Percentiles rank a stretch among this genome's conserved stretches.
These are phyloP conservation scores for Drosophila micromelanica DNA, from an alignment of 1,140 invertebrate species.

Conservation along the genomic window DNA sequence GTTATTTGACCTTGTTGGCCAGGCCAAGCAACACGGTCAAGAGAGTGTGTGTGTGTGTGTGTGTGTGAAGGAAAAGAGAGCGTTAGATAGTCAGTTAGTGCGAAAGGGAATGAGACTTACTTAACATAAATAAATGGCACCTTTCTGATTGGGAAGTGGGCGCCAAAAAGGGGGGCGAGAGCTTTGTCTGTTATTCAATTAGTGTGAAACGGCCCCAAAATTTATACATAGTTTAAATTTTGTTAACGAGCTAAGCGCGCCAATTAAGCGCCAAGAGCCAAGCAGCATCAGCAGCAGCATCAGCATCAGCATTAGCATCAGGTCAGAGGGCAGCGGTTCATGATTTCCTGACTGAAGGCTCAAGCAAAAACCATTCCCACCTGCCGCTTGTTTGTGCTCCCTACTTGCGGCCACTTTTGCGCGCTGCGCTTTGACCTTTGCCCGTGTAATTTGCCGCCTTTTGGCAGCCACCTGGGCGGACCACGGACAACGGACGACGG, in stretches of 20 bases:
- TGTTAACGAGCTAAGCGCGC: constrained; percentile 80
- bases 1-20: constrained; percentile 17
- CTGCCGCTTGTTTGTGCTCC: constrained; percentile 13
- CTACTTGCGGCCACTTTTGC: constrained; percentile 54
- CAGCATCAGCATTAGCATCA: constrained; percentile 10
- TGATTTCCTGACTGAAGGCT: constrained; percentile 1
- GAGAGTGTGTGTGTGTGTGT: neutral
- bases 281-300: constrained; percentile 11
- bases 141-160: neutral
- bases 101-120: constrained; percentile 7
- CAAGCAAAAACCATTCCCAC: neutral
- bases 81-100: neutral
- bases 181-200: constrained; percentile 68
- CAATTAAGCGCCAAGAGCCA: constrained; percentile 75
- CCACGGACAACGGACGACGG: constrained; percentile 9
- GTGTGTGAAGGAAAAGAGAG: neutral
- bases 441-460: constrained; percentile 68
- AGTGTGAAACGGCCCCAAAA: constrained; percentile 52
- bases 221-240: constrained; percentile 74
- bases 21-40: constrained; percentile 23
- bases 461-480: constrained; percentile 40
- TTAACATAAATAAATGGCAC: constrained; percentile 41
- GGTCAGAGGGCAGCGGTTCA: neutral
- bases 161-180: neutral
- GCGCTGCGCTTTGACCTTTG: constrained; percentile 60